These are phyloP conservation scores for Eulemur rubriventer DNA, from an alignment of 2,797 vertebrate genomes.

Conservation along the genomic window DNA sequence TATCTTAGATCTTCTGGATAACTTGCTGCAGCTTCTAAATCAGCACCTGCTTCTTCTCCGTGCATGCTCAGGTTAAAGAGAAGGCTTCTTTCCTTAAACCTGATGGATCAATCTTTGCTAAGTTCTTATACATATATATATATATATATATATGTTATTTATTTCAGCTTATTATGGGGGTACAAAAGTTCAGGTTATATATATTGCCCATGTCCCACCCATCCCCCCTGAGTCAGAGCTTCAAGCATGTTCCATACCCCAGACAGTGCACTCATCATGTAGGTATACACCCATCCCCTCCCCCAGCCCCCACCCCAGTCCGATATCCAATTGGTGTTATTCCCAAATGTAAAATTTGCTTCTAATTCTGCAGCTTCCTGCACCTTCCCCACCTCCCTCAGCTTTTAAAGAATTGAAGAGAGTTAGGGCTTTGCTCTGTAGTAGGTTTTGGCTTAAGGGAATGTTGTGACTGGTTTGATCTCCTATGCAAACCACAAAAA, in stretches of 20 bases:
- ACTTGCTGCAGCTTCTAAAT: background rate
- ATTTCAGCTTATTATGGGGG: no score
- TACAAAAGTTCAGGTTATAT: no score
- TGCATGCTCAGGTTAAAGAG: background rate
- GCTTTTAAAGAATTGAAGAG: background rate
- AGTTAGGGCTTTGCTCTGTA: background rate
- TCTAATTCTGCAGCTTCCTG: no score
- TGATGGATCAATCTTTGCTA: background rate
- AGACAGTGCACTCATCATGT: no score
- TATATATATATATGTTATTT: no score
- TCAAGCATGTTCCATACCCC: no score
- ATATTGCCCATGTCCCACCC: no score
- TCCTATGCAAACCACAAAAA: background rate
- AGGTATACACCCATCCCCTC: no score
- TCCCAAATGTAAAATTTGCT: no score
- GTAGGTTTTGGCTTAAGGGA: background rate
- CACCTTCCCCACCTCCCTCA: background rate
- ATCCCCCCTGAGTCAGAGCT: no score
- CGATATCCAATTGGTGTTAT: no score
- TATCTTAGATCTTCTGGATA: background rate
- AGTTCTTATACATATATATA: background rate
- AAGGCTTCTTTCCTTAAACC: background rate
- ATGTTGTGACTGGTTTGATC: background rate
- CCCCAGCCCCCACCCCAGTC: no score
- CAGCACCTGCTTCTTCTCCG: background rate